Conservation (phyloP, 2,888 invertebrate species). For the Diabrotica balteata region DNA sequence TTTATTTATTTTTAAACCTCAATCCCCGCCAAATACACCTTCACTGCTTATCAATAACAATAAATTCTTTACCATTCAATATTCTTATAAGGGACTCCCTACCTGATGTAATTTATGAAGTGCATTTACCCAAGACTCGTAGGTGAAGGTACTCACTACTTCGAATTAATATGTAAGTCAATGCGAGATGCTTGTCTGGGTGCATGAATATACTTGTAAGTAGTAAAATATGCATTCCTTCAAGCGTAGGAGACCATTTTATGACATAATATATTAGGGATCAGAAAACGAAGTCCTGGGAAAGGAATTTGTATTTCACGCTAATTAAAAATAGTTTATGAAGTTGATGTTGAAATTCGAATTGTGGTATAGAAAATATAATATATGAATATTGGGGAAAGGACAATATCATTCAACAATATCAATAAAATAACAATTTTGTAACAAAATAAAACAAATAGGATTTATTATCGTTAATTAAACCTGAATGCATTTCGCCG, state of each 20-base stretch:
- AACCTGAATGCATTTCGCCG: no score
- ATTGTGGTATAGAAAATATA: no score
- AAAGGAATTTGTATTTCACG: no score
- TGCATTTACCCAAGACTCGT: conserved; percentile 22
- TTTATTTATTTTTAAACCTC: background rate
- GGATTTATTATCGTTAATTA: no score
- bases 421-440: no score
- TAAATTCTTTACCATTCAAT: conserved; percentile 10
- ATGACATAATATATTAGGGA: background rate
- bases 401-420: no score
- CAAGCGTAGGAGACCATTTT: background rate
- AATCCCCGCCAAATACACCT: background rate
- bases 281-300: no score
- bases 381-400: no score
- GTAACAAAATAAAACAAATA: no score
- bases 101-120: conserved; percentile 19
- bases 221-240: conserved; percentile 7
- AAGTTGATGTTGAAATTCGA: no score
- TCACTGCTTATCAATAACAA: conserved; percentile 7
- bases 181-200: conserved; percentile 1
- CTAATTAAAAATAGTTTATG: no score
- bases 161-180: conserved; percentile 25
- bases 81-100: conserved; percentile 14
- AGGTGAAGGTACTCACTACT: conserved; percentile 22
- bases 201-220: conserved; percentile 14